Conservation (phyloP, 2,113 vertebrate species). For the Gobio gobio region DNA sequence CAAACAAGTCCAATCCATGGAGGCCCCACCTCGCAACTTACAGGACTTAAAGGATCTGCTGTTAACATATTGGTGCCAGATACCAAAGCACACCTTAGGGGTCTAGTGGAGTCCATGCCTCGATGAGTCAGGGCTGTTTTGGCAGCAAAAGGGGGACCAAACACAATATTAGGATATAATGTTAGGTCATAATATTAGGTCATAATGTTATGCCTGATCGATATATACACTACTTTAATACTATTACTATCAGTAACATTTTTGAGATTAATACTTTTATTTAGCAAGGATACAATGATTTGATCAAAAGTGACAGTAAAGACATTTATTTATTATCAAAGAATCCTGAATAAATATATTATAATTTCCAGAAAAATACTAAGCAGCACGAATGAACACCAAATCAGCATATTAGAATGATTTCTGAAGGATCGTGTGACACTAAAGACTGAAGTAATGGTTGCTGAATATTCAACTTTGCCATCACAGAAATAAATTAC, state of each 20-base stretch:
- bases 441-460: neutral
- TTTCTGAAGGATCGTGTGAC: neutral
- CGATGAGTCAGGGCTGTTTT: too few relatives aligned
- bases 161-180: too few relatives aligned
- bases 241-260: neutral
- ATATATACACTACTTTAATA: too few relatives aligned
- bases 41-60: too few relatives aligned
- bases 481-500: neutral
- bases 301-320: neutral
- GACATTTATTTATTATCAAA: neutral
- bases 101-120: too few relatives aligned
- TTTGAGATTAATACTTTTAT: neutral
- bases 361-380: neutral
- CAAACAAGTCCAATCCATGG: too few relatives aligned
- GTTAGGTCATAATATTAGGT: too few relatives aligned
- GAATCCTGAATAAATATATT: neutral
- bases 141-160: too few relatives aligned
- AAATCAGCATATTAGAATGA: neutral
- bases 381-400: neutral
- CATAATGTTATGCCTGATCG: too few relatives aligned
- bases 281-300: neutral
- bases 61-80: too few relatives aligned
- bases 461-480: neutral
- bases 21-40: too few relatives aligned
- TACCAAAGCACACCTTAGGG: too few relatives aligned